Conservation (phyloP, 2,797 vertebrate genomes). For the Hirundo rustica region DNA sequence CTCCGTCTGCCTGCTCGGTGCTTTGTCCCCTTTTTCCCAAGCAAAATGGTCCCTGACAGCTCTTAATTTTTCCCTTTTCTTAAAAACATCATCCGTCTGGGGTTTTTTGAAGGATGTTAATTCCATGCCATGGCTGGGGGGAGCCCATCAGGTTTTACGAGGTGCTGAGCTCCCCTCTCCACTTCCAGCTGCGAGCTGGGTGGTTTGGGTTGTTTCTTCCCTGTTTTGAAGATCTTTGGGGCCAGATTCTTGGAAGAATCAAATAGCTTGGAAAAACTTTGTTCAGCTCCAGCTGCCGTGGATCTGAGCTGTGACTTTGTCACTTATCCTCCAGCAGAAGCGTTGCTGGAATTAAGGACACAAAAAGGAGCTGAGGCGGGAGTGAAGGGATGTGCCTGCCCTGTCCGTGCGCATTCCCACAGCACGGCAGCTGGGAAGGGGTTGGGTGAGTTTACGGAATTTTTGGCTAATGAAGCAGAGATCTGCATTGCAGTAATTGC, state of each 20-base stretch:
- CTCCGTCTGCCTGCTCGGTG: accelerated
- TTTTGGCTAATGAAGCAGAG: neutral
- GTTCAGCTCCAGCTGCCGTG: neutral
- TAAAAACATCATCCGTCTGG: neutral
- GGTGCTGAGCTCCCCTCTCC: neutral
- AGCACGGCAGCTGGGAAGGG: accelerated
- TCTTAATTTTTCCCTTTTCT: neutral
- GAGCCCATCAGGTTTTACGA: neutral
- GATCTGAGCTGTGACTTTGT: neutral
- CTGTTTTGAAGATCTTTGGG: neutral
- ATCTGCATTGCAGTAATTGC: conserved; percentile 14
- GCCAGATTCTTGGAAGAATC: neutral
- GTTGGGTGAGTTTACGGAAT: neutral
- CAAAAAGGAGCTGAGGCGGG: accelerated
- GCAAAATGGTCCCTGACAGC: neutral
- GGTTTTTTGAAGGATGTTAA: neutral
- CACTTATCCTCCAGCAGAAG: neutral
- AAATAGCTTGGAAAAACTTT: neutral
- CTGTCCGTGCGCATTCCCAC: accelerated
- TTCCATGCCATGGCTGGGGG: accelerated
- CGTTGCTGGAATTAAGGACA: neutral
- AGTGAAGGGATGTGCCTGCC: neutral
- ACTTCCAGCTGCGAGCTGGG: neutral
- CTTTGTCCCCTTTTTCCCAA: neutral
- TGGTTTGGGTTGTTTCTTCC: neutral